A percentile compares a stretch with the other conserved stretches of the same genome.
These are phyloP conservation scores for Gonocerus acuteangulatus DNA, from an alignment of 2,888 invertebrate species.

Conservation along the genomic window DNA sequence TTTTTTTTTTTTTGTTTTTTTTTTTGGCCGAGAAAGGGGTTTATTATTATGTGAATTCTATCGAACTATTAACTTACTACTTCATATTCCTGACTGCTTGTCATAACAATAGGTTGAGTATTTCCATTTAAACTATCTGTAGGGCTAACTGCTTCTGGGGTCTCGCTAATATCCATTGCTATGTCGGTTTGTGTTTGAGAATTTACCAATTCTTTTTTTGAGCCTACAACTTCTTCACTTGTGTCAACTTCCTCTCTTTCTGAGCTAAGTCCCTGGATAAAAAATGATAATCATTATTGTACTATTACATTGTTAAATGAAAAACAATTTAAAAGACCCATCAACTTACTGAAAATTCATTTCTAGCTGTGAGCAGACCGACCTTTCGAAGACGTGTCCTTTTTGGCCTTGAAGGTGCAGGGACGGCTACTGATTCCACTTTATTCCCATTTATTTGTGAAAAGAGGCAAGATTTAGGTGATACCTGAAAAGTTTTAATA, in stretches of 20 bases:
- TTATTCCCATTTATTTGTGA: constrained; percentile 53
- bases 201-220: constrained; percentile 45
- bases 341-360: constrained; percentile 16
- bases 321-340: background rate
- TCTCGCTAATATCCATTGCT: constrained; percentile 51
- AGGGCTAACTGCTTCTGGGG: constrained; percentile 33
- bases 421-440: constrained; percentile 50
- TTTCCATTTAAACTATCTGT: constrained; percentile 38
- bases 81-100: constrained; percentile 23
- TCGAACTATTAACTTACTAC: constrained; percentile 12
- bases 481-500: constrained; percentile 12
- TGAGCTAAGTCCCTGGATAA: constrained; percentile 15
- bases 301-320: background rate
- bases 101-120: constrained; percentile 18
- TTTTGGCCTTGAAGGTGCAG: constrained; percentile 23
- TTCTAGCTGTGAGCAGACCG: constrained; percentile 6
- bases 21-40: no score
- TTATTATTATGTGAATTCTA: no score
- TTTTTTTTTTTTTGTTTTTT: no score
- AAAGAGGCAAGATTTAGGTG: constrained; percentile 51
- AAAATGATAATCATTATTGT: background rate
- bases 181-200: constrained; percentile 56
- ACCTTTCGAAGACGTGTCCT: constrained; percentile 11
- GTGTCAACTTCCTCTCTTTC: constrained; percentile 22
- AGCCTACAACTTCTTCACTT: constrained; percentile 6